Base-by-base conservation (phyloP, 2,888 invertebrate species). In the Nasonovia ribisnigri region DNA sequence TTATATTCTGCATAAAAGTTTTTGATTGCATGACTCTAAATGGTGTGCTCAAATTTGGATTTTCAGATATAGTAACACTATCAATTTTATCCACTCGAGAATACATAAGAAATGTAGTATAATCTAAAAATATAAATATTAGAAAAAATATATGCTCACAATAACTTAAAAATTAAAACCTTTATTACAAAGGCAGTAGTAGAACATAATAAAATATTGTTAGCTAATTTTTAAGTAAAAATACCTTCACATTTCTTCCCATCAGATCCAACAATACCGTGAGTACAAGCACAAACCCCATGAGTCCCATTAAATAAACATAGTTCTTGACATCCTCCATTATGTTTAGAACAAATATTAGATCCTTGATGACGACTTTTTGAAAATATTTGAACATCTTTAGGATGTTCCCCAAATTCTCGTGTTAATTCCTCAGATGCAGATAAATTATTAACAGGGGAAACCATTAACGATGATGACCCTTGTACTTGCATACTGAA, bases 41-140 rank as follows among this genome's bases (percentile, higher is more conserved):
- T 0, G 98, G 98, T 67, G 98, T 97, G 95, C 98, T 98, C 95
- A 97, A 97, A 94, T 97, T 96, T 91, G 96, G 96, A 94, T 97
- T 97, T 95, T 97, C 97, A 51, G 96, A 96, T 95, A 98, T 96
- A 95, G 98, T 97, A 42, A 98, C 97, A 95, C 97, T 98, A 95
- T 98, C 98, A 94, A 99, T 97, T 95, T 97, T 97, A 84, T 97
- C 97, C 93, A 98, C 98, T 94, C 97, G 97, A 84, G 98, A 98
- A 96, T 97, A 99, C 96, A 98, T 97, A 95, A 99, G 96, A 96
- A 98, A 98, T 94, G 97, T 97, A 94, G 97, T 97, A 96, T 98
- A 97, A 86, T 97, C 97, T 97, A 96, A 94, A 96, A 96, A 94
- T 93, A 94, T 94, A 93, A 94, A 90, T 90, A 88, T 11, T 54